Conservation (phyloP, 2,797 vertebrate species). For the Luscinia luscinia region DNA sequence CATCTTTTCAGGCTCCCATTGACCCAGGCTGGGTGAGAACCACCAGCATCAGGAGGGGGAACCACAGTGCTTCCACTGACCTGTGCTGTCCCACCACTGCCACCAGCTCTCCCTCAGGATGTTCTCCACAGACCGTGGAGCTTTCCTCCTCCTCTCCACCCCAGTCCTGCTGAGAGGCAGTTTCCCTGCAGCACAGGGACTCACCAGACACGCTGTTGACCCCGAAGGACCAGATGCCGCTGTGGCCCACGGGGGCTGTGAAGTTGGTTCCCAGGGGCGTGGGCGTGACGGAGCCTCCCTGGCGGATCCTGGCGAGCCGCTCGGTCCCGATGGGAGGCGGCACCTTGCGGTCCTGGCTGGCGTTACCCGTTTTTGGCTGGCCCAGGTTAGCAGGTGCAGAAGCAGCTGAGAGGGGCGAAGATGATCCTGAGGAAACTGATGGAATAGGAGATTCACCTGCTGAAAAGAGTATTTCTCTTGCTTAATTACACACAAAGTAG, state of each 20-base stretch:
- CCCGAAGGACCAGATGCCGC: slow-evolving; percentile 98
- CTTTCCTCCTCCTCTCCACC: background rate
- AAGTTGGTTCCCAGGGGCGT: slow-evolving; percentile 93
- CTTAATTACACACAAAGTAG: slow-evolving; percentile 69
- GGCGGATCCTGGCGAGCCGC: slow-evolving; percentile 92
- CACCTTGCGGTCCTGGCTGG: slow-evolving; percentile 92
- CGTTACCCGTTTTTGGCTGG: slow-evolving; percentile 86
- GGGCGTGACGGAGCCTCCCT: slow-evolving; percentile 92
- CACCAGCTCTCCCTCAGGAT: background rate
- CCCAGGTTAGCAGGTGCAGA: slow-evolving; percentile 86
- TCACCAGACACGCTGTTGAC: slow-evolving; percentile 93
- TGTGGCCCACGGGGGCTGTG: slow-evolving; percentile 93
- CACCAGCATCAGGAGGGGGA: background rate
- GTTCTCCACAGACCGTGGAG: background rate
- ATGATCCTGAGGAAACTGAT: slow-evolving; percentile 92
- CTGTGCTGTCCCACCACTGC: rapidly evolving
- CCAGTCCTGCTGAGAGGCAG: rapidly evolving
- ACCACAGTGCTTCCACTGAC: rapidly evolving
- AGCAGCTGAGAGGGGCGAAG: slow-evolving; percentile 91
- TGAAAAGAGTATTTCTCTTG: slow-evolving; percentile 79
- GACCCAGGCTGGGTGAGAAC: background rate
- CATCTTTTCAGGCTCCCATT: background rate
- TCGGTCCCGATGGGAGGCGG: slow-evolving; percentile 97
- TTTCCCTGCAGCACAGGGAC: background rate
- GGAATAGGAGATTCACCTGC: slow-evolving; percentile 94